Percentiles rank a stretch among this genome's conserved stretches.
phyloP scores from a whole-genome alignment of 1,140 invertebrate genomes.

The Drosophila bifasciata region DNA sequence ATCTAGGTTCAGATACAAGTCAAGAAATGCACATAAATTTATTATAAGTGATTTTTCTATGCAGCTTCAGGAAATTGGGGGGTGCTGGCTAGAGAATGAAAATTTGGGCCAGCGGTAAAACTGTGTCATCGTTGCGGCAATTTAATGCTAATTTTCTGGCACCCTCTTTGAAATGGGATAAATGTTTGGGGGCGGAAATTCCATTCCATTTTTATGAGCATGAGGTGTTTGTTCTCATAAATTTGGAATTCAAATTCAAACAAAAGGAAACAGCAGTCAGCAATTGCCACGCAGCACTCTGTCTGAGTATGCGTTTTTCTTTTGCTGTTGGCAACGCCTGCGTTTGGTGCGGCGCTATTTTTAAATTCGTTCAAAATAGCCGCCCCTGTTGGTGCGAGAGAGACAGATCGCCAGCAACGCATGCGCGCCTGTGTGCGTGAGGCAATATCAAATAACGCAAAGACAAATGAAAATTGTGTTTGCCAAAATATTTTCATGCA shows the following conservation, averaged over 20 bases:
- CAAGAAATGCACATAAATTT: constrained; percentile 70
- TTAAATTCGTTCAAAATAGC: constrained; percentile 70
- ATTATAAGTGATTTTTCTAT: constrained; percentile 37
- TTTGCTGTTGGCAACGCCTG: constrained; percentile 66
- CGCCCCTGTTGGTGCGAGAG: constrained; percentile 45
- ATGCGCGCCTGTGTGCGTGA: constrained; percentile 28
- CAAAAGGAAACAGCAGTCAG: constrained; percentile 34
- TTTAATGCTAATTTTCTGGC: constrained; percentile 53
- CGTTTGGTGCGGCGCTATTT: constrained; percentile 67
- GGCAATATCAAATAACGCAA: constrained; percentile 73
- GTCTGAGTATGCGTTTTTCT: neutral
- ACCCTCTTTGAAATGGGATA: constrained; percentile 24
- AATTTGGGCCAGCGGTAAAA: constrained; percentile 19
- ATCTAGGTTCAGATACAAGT: constrained; percentile 13
- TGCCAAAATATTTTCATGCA: constrained; percentile 62
- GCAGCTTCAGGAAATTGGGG: constrained; percentile 33
- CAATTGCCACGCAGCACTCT: constrained; percentile 32
- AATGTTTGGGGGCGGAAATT: constrained; percentile 47
- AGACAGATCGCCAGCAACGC: constrained; percentile 28
- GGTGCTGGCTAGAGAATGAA: constrained; percentile 21
- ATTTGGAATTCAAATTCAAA: constrained; percentile 37
- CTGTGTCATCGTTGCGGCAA: constrained; percentile 32
- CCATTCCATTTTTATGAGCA: constrained; percentile 8
- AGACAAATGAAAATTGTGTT: constrained; percentile 49
- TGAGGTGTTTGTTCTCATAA: constrained; percentile 14